Evolutionary conservation across 2,113 vertebrate species (phyloP).

Genomic region (Romanogobio albipinnatus): DNA sequence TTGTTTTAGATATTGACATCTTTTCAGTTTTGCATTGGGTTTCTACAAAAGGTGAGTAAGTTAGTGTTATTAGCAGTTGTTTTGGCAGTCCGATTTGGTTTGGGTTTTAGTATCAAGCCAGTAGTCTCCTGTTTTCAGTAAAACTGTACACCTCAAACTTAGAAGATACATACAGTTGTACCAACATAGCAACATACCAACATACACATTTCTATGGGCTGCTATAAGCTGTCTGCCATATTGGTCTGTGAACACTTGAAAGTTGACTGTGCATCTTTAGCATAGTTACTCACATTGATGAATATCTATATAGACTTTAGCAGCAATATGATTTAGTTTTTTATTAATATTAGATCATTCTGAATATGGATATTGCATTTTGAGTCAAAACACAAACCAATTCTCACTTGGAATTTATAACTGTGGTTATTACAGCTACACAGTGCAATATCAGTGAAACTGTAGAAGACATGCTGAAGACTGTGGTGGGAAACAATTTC

Average conservation of each 20-base stretch:
- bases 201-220: background rate
- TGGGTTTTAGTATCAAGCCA: constrained; percentile 32
- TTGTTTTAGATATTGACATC: background rate
- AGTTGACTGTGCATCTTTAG: background rate
- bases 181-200: no score
- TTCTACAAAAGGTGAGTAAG: constrained; percentile 14
- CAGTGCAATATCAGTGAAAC: background rate
- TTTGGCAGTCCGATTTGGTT: constrained; percentile 35
- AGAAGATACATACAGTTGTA: background rate
- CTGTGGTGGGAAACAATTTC: background rate
- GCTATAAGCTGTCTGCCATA: background rate
- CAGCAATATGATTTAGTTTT: background rate
- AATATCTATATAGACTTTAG: background rate
- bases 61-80: constrained; percentile 24
- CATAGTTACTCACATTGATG: background rate
- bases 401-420: background rate
- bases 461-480: background rate
- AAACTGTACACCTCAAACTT: constrained; percentile 38
- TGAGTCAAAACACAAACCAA: background rate
- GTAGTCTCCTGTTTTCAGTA: constrained; percentile 16
- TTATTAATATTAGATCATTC: background rate
- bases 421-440: background rate
- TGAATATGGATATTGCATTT: background rate
- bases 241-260: background rate
- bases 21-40: constrained; percentile 30